Conservation (phyloP, 2,888 invertebrate species). For the Acanthoscelides obtectus region DNA sequence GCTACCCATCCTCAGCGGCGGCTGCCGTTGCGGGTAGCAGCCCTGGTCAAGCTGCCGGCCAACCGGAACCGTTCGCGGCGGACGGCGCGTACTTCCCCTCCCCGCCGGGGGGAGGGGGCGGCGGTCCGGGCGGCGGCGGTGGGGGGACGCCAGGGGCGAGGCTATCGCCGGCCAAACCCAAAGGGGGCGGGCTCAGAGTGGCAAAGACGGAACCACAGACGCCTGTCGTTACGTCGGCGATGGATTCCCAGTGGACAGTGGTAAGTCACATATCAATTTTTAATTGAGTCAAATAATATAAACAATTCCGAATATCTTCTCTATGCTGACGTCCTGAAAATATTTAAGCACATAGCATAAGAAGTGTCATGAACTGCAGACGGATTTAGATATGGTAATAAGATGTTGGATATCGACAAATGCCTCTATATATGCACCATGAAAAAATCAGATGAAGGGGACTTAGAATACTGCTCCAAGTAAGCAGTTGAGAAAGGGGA, state of each 20-base stretch:
- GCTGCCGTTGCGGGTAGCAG: constrained; percentile 20
- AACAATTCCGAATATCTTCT: no score
- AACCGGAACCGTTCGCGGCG: constrained; percentile 58
- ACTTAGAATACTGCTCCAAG: no score
- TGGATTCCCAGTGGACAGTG: constrained; percentile 45
- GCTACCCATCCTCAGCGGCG: constrained; percentile 16
- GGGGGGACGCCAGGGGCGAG: constrained; percentile 40
- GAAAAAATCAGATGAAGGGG: no score
- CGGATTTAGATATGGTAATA: no score
- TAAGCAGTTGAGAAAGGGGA: no score
- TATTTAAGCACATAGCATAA: no score
- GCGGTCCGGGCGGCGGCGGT: constrained; percentile 25
- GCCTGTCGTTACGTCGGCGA: constrained; percentile 32
- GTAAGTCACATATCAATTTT: constrained; percentile 40
- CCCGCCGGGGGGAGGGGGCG: constrained; percentile 40
- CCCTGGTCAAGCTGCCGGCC: constrained; percentile 46
- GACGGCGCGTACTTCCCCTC: constrained; percentile 63
- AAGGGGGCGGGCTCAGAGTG: constrained; percentile 37
- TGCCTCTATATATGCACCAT: no score
- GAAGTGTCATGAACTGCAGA: no score
- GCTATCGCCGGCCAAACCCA: constrained; percentile 51
- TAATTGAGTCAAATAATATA: no score
- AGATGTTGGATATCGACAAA: no score
- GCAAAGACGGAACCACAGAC: constrained; percentile 28
- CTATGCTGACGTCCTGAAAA: no score